A percentile compares a stretch with the other conserved stretches of the same genome.
Conservation (phyloP, 2,888 invertebrate genomes). For the Eristalinus sepulchralis region DNA sequence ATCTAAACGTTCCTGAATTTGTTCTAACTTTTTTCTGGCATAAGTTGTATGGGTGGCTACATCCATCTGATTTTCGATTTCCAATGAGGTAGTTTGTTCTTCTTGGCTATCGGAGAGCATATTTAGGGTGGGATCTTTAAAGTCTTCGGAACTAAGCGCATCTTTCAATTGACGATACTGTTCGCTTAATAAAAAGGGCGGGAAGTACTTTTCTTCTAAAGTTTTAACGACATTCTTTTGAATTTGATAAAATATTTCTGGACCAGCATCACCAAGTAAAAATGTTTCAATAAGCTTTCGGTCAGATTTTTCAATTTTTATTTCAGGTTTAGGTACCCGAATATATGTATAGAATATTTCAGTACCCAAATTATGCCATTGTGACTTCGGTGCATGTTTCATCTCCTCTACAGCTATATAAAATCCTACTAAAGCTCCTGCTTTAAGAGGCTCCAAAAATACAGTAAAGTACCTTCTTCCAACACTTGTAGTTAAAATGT, state of each 20-base stretch:
- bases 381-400: constrained; percentile 87
- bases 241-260: constrained; percentile 93
- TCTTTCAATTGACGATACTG: constrained; percentile 86
- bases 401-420: constrained; percentile 94
- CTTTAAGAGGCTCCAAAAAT: constrained; percentile 91
- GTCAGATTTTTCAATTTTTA: constrained; percentile 90
- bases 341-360: constrained; percentile 96
- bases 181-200: constrained; percentile 92
- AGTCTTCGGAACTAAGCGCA: constrained; percentile 79
- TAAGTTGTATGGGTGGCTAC: constrained; percentile 92
- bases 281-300: constrained; percentile 94
- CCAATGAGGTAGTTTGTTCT: constrained; percentile 74
- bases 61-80: constrained; percentile 81
- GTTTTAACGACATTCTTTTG: constrained; percentile 90
- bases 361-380: constrained; percentile 93
- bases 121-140: constrained; percentile 80
- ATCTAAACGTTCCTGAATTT: constrained; percentile 90
- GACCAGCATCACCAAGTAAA: constrained; percentile 92
- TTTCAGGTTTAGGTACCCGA: constrained; percentile 89
- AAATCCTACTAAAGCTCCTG: constrained; percentile 91
- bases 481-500: constrained; percentile 89
- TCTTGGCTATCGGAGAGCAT: constrained; percentile 75
- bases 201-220: constrained; percentile 93
- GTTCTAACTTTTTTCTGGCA: constrained; percentile 90
- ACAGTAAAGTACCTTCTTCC: constrained; percentile 90